Evolutionary conservation across 2,888 invertebrate species (phyloP), one percentile per base, ranked within the genome.

Genomic region (Erebia palarica): DNA sequence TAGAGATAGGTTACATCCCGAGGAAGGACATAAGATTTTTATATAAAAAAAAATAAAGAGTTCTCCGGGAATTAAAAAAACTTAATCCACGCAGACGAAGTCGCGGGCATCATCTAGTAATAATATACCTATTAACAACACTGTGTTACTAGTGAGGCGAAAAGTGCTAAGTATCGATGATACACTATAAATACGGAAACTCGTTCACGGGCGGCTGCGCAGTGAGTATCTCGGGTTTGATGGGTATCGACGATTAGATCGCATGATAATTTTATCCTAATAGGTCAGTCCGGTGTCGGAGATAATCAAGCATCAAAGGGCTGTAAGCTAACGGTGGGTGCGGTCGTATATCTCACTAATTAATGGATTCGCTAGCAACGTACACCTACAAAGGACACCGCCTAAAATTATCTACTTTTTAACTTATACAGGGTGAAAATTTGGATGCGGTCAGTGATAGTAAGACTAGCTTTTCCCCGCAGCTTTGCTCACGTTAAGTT

Each of bases 231-330:
- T 63, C 44, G 44, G 44, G 7, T 18, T 14, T 49, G 63, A 49
- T 63, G 8, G 47, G 14, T 63, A 63, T 63, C 63, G 89, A 89
- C 89, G 89, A 91, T 91, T 86, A 91, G 92, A 92, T 92, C 84
- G 83, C 83, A 83, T 87, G 87, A 86, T 89, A 88, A 86, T 83
- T 84, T 82, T 84, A 72, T 77, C 78, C 80, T 92, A 90, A 92
- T 91, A 91, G 92, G 90, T 91, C 88, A 91, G 90, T 88, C 88
- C 87, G 89, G 88, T 91, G 88, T 89, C 86, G 90, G 91, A 91
- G 91, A 91, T 92, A 91, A 92, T 91, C 92, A 91, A 90, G 86
- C 90, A 86, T 90, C 91, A 91, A 92, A 91, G 90, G 88, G 84
- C 87, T 27, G 27, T 88, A 89, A 89, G 86, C 86, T 84, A 89